Conservation (phyloP, 1,140 invertebrate genomes). For the Teleogryllus occipitalis region DNA sequence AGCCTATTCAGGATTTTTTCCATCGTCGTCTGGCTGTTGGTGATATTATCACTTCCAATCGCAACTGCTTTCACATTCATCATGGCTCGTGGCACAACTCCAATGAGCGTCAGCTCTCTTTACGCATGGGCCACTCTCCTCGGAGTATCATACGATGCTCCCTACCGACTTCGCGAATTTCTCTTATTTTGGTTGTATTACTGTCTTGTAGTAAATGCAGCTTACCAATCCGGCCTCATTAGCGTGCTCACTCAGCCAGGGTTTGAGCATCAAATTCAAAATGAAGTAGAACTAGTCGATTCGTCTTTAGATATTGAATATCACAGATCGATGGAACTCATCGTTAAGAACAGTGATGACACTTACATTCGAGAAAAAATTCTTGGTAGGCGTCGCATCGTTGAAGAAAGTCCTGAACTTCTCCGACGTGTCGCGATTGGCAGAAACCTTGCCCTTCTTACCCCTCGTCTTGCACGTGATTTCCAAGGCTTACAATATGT, state of each 20-base stretch:
- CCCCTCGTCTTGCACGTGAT: neutral
- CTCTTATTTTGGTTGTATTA: neutral
- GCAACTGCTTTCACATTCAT: no score
- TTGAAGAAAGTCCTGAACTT: neutral
- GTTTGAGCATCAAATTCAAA: constrained; percentile 5
- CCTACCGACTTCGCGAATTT: neutral
- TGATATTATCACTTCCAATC: no score
- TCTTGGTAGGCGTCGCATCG: neutral
- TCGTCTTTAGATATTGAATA: neutral
- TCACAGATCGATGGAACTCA: neutral
- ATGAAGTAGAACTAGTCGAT: neutral
- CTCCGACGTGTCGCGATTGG: neutral
- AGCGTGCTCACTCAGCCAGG: neutral
- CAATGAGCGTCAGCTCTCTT: no score
- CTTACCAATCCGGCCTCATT: neutral
- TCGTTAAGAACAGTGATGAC: neutral
- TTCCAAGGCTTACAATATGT: neutral
- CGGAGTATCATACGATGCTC: no score
- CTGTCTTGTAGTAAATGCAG: neutral
- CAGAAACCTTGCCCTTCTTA: neutral
- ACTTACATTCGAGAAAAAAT: neutral
- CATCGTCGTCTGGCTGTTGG: no score
- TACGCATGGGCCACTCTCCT: no score
- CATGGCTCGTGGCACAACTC: no score
- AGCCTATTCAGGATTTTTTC: no score